Base-by-base conservation (phyloP, 2,797 vertebrate species). In the Gambusia yucatana region DNA sequence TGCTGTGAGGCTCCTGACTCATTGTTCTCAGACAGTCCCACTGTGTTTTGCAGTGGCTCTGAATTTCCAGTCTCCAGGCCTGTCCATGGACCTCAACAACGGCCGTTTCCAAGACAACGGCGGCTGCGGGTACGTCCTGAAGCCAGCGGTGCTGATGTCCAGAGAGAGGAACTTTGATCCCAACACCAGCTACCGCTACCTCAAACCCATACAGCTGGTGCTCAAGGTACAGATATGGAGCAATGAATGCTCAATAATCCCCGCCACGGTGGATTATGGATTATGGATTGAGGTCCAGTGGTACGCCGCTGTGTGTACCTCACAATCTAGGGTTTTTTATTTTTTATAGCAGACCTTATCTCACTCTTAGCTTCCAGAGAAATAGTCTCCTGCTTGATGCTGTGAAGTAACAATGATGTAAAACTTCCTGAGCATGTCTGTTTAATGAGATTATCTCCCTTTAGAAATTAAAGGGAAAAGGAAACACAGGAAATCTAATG, bases 21-120 rank as follows among this genome's bases (percentile, higher is more conserved):
- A 77, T 78, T 72, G 67, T 86, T 81, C 1, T 41, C 63, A 77
- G 30, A 75, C 71, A 80, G 69, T 84, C 75, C 70, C 48, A 0
- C 79, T 79, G 33, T 84, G 47, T 91, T 86, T 86, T 92, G 50
- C 89, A 98, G 97, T 97, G 94, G 97, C 97, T 67, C 94, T 98
- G 84, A 98, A 98, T 94, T 98, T 97, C 92, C 97, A 98, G 88
- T 97, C 96, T 2, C 79, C 82, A 0, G 96, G 96, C 85, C 0
- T 92, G 73, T 84, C 94, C 20, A 97, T 98, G 97, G 96, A 98
- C 79, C 84, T 98, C 79, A 97, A 97, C 82, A 91, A 95, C 63
- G 97, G 97, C 25, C 97, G 96, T 93, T 98, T 97, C 95, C 93
- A 94, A 86, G 97, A 98, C 94, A 98, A 98, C 72, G 97, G 97